These are phyloP conservation scores for Tamandua tetradactyla DNA, from an alignment of 2,797 vertebrate species.

Conservation along the genomic window DNA sequence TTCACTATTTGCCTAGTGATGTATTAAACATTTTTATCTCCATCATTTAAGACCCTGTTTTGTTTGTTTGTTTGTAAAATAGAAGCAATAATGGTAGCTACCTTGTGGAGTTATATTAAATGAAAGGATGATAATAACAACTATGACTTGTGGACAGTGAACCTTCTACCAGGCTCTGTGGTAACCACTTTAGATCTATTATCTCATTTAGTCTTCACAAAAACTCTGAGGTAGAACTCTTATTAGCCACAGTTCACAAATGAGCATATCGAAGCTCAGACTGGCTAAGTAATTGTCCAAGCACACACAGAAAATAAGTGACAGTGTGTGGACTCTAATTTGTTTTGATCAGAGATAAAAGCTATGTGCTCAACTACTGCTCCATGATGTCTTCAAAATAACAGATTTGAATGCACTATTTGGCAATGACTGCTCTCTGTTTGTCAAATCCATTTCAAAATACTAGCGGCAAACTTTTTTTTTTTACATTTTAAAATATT, in stretches of 20 bases:
- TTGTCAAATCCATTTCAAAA: slow-evolving; percentile 26
- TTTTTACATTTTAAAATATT: slow-evolving; percentile 20
- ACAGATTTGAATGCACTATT: background rate
- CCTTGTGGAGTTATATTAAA: background rate
- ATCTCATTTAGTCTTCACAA: slow-evolving; percentile 27
- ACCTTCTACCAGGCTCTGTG: background rate
- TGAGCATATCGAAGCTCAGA: background rate
- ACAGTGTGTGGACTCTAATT: slow-evolving; percentile 35
- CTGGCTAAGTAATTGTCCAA: background rate
- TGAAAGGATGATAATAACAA: background rate
- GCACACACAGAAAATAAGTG: slow-evolving; percentile 8
- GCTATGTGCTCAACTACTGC: background rate
- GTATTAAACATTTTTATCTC: slow-evolving; percentile 25
- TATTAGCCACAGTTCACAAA: slow-evolving; percentile 10
- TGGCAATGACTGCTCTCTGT: background rate
- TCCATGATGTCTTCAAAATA: background rate
- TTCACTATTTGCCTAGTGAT: slow-evolving; percentile 10
- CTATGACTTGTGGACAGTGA: slow-evolving; percentile 13
- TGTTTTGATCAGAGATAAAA: slow-evolving; percentile 36
- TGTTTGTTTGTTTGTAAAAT: background rate
- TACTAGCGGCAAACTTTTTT: no score
- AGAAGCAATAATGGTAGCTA: background rate
- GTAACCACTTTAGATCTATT: background rate
- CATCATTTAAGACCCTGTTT: slow-evolving; percentile 12
- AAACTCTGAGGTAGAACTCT: background rate